Evolutionary conservation across 2,888 invertebrate genomes (phyloP).

Genomic region (Entomobrya proxima): DNA sequence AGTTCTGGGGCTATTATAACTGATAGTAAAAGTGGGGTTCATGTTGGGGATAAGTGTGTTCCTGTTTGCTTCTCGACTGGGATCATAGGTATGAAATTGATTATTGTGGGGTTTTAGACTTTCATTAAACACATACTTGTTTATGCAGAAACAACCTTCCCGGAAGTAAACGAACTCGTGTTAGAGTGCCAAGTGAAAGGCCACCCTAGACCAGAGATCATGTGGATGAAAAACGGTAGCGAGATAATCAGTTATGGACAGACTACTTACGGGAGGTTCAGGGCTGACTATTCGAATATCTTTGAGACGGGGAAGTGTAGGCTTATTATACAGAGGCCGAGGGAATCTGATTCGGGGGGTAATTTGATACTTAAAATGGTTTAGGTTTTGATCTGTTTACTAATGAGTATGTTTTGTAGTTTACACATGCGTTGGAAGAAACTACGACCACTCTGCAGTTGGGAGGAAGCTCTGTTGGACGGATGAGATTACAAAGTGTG

Average conservation of each 20-base stretch:
- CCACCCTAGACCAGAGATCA: slow-evolving; percentile 84
- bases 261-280: slow-evolving; percentile 57
- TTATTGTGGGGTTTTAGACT: not conserved
- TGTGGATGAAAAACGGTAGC: slow-evolving; percentile 86
- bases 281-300: slow-evolving; percentile 43
- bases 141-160: slow-evolving; percentile 70
- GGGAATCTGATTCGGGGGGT: slow-evolving; percentile 60
- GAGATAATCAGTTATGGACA: slow-evolving; percentile 77
- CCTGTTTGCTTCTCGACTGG: slow-evolving; percentile 87
- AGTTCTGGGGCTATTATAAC: not conserved
- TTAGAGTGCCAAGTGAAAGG: slow-evolving; percentile 88
- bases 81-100: slow-evolving; percentile 83
- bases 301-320: slow-evolving; percentile 64
- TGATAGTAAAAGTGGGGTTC: slow-evolving; percentile 72
- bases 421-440: slow-evolving; percentile 57
- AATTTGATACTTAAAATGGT: not conserved
- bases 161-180: slow-evolving; percentile 85
- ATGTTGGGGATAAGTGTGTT: slow-evolving; percentile 75
- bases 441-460: slow-evolving; percentile 38
- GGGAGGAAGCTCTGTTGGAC: slow-evolving; percentile 41
- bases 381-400: not conserved
- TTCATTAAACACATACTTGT: not conserved
- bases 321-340: slow-evolving; percentile 59
- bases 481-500: slow-evolving; percentile 54
- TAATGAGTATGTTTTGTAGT: not conserved